Evolutionary conservation across 2,888 invertebrate genomes (phyloP), one percentile per base, ranked within the genome.

Genomic region (Tenthredo mesomela): DNA sequence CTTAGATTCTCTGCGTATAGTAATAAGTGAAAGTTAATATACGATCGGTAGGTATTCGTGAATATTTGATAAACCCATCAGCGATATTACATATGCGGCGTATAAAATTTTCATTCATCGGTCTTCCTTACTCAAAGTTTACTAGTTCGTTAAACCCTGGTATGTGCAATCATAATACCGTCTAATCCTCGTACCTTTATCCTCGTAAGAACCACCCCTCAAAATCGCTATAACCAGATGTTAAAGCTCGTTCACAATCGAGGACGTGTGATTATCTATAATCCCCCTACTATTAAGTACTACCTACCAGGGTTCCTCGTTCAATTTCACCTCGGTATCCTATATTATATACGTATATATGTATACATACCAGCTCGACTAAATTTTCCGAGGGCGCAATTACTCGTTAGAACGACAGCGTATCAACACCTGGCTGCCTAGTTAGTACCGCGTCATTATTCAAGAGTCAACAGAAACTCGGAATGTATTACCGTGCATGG

Each of bases 261-360:
- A 67, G 25, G 67, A 67, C 33, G 67, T 18, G 67, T 6, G 67
- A 67, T 67, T 67, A 67, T 67, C 67, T 67, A 67, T 67, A 67
- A 67, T 67, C 67, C 33, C 33, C 6, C 12, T 33, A 67, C 67
- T 67, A 33, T 67, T 33, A 67, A 33, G n/a, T n/a, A n/a, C 5
- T 25, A 61, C 58, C 65, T 33, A 33, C 67, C 29, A 12, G 67
- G 33, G 25, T 33, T 18, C 67, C 67, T 67, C 61, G 61, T 61
- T 61, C 61, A 61, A 61, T 61, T 61, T 61, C 61, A 61, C 25
- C 61, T 2, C 2, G 54, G 61, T 25, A 37, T 37, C 7, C 37
- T 37, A 37, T 37, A 37, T 4, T 33, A 33, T 33, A 2, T 33
- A 33, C 4, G 33, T 33, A 33, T 33, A 4, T 33, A 29, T 37